Evolutionary conservation across 2,113 vertebrate genomes (phyloP), one percentile per base, ranked within the genome.

Genomic region (Grammomys surdaster): DNA sequence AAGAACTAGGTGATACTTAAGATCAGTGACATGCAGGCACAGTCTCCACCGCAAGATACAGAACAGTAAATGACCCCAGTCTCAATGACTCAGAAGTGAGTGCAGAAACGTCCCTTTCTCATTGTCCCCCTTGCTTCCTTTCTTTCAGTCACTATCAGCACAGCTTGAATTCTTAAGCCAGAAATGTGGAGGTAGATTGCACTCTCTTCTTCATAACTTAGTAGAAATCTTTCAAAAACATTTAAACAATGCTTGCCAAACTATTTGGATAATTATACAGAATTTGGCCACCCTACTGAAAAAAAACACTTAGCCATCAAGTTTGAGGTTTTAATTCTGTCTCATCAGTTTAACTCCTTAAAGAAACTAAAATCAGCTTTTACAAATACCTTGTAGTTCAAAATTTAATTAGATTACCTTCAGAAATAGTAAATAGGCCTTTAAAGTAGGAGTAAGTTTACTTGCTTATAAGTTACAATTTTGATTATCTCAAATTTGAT

Each of bases 181-280:
- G 63, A 88, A 88, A 95, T 56, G 11, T 56, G 63, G 22, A 94
- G 26, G 12, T 76, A 70, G 72, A 51, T 7, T 91, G 51, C 26
- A 40, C 22, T 28, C 80, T 28, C 51, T 31, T 60, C 5, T 19
- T 56, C 84, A 4, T 54, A 80, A 90, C 10, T 56, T 90, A 46
- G 26, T 69, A 65, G 65, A 87, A 88, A 48, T 85, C 73, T 95
- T 90, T 86, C 40, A 90, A 90, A 87, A 82, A 54, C 54, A 77
- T 89, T 67, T 43, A 80, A 77, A 20, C 84, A 69, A 72, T 93
- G 56, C 69, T 92, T 90, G 56, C 36, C 89, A 90, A 88, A 75
- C 60, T 19, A 91, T 91, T 93, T 84, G 90, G 70, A 58, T 48
- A 84, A 54, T 75, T 16, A 60, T 90, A 82, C 3, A 72, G 69